These are phyloP conservation scores for Botia almorhae DNA, from an alignment of 2,797 vertebrate genomes.

Conservation along the genomic window DNA sequence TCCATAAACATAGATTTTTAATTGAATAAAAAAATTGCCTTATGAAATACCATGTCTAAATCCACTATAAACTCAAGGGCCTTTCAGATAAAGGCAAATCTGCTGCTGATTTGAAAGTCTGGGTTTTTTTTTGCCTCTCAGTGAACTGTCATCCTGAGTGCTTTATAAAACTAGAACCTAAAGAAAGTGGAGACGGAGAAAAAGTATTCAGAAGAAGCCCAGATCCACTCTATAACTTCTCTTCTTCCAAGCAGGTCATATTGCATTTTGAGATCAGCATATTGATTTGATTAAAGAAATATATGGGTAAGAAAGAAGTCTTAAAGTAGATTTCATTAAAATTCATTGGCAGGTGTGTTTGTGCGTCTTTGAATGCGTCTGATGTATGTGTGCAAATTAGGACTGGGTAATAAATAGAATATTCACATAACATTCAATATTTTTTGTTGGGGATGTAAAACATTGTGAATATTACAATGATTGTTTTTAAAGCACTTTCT, in stretches of 20 bases:
- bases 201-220: slow-evolving; percentile 14
- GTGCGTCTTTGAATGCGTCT: background rate
- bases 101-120: slow-evolving; percentile 52
- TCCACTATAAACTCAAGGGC: slow-evolving; percentile 39
- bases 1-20: slow-evolving; percentile 58
- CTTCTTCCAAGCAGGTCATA: slow-evolving; percentile 11
- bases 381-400: slow-evolving; percentile 36
- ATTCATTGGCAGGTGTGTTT: background rate
- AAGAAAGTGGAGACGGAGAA: slow-evolving; percentile 16
- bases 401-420: background rate
- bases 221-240: background rate
- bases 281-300: slow-evolving; percentile 18
- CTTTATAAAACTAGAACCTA: slow-evolving; percentile 13
- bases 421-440: background rate
- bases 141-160: slow-evolving; percentile 12
- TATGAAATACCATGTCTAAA: slow-evolving; percentile 62
- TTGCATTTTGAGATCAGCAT: background rate
- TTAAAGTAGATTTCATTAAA: background rate
- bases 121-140: slow-evolving; percentile 23
- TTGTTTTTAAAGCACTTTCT: background rate
- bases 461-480: background rate
- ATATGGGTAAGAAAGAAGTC: background rate
- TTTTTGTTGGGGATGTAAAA: background rate
- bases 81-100: slow-evolving; percentile 59
- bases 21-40: slow-evolving; percentile 63